phyloP scores from a whole-genome alignment of 2,113 vertebrate genomes.

The Sinosuthora webbiana region DNA sequence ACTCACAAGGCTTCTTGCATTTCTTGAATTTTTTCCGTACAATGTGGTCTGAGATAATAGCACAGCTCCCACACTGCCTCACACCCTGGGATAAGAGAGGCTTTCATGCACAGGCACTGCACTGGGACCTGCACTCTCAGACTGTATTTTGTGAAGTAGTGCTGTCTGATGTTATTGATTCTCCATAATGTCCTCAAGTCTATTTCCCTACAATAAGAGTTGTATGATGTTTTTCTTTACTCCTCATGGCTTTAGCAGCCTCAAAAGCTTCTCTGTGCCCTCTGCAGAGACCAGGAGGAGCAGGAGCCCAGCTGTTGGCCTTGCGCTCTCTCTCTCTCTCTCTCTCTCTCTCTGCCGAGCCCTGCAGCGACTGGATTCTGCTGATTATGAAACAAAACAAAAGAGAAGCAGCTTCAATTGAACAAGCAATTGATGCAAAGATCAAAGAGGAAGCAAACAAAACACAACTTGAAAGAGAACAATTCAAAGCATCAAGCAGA shows the following conservation, averaged over 20 bases:
- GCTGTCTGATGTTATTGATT: background rate
- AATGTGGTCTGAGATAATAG: background rate
- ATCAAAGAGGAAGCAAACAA: constrained; percentile 12
- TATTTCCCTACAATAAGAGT: background rate
- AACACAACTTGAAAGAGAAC: background rate
- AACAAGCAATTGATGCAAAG: background rate
- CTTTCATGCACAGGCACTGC: accelerated
- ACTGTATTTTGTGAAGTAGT: background rate
- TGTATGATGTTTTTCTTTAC: background rate
- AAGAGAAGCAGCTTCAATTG: background rate
- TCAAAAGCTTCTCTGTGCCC: background rate
- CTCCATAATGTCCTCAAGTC: background rate
- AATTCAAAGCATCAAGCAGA: background rate
- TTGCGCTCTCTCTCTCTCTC: background rate
- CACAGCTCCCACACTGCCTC: background rate
- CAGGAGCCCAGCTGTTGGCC: background rate
- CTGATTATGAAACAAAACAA: background rate
- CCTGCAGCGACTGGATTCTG: accelerated
- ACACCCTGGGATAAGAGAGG: background rate
- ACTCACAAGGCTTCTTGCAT: background rate
- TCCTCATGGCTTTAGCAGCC: background rate
- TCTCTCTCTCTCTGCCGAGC: background rate
- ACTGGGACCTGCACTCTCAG: accelerated
- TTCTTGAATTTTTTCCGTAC: background rate
- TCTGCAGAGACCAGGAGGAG: background rate